phyloP scores from a whole-genome alignment of 2,797 vertebrate species.

The Xenops minutus region DNA sequence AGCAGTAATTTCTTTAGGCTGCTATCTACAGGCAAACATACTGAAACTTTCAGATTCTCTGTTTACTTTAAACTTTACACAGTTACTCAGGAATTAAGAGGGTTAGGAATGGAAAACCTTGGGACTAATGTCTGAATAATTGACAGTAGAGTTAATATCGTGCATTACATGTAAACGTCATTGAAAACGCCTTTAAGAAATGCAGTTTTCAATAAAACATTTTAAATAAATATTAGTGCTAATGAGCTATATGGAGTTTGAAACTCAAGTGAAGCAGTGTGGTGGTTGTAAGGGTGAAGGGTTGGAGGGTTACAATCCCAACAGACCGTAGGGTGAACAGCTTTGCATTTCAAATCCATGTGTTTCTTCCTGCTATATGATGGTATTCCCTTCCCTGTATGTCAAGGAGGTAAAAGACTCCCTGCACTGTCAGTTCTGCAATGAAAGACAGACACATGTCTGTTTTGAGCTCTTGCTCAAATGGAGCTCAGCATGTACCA shows the following conservation, averaged over 20 bases:
- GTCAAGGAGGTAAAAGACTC: background rate
- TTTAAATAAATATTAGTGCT: background rate
- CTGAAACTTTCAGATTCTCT: background rate
- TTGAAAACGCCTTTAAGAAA: background rate
- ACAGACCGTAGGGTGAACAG: background rate
- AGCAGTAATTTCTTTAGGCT: background rate
- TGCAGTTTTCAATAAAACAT: background rate
- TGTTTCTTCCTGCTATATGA: background rate
- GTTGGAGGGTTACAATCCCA: background rate
- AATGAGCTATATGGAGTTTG: background rate
- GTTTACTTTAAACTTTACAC: background rate
- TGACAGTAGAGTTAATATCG: rapidly evolving
- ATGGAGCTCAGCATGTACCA: rapidly evolving
- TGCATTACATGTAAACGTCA: background rate
- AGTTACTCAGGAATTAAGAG: background rate
- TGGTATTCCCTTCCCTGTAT: background rate
- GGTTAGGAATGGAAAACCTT: background rate
- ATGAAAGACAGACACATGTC: rapidly evolving
- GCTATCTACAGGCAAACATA: background rate
- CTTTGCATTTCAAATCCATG: background rate
- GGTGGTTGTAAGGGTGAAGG: background rate
- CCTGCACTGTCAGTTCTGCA: background rate
- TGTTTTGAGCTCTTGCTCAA: background rate
- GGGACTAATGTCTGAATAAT: background rate
- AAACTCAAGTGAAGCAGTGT: background rate